phyloP scores from a whole-genome alignment of 2,888 invertebrate species.

The Hemicrepidius hirtus region DNA sequence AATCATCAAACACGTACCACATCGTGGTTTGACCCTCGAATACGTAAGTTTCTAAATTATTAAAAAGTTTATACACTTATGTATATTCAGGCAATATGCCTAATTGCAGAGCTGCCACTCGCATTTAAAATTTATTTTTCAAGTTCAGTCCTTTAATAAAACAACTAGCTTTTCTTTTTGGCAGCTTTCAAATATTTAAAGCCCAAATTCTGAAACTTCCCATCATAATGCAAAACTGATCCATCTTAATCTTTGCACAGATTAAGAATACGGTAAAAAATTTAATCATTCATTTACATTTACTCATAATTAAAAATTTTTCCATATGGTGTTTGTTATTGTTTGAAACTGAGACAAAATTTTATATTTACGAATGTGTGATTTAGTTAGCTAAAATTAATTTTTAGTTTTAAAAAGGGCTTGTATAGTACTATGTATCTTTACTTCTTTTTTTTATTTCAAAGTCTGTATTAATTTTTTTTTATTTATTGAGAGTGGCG shows the following conservation, averaged over 20 bases:
- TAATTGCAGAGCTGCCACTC: slow-evolving; percentile 24
- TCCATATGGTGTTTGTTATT: slow-evolving; percentile 50
- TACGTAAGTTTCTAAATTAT: slow-evolving; percentile 83
- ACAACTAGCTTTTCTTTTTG: no score
- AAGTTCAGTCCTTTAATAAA: no score
- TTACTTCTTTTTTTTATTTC: neutral
- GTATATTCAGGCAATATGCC: neutral
- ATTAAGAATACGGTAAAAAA: slow-evolving; percentile 3
- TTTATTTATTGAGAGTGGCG: no score
- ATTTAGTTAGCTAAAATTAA: neutral
- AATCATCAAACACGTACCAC: slow-evolving; percentile 96
- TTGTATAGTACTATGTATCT: neutral
- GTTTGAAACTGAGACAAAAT: slow-evolving; percentile 43
- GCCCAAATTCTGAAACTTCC: no score
- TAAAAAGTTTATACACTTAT: slow-evolving; percentile 5
- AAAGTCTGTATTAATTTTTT: no score
- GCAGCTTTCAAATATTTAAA: no score
- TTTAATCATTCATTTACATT: slow-evolving; percentile 25
- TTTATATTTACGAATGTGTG: slow-evolving; percentile 21
- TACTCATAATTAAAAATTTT: slow-evolving; percentile 32
- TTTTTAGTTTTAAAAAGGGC: slow-evolving; percentile 10
- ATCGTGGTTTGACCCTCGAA: slow-evolving; percentile 98
- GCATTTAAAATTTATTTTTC: neutral
- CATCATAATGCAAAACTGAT: no score
- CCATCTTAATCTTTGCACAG: no score